Evolutionary conservation across 2,797 vertebrate genomes (phyloP).

Genomic region (Falco cherrug): DNA sequence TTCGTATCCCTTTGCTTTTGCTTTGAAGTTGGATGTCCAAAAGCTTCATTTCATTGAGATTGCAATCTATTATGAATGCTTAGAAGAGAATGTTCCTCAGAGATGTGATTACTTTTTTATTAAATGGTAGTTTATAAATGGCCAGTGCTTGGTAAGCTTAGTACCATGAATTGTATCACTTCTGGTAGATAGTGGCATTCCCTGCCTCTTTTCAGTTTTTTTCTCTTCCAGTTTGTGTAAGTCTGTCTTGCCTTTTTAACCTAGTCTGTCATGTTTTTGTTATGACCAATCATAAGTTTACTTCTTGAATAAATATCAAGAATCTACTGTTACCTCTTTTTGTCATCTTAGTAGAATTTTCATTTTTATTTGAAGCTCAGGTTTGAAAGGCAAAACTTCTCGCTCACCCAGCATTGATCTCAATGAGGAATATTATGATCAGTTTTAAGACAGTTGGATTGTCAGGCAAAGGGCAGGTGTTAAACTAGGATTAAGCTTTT

Average conservation of each 20-base stretch:
- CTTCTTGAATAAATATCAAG: not conserved
- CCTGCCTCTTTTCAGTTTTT: not conserved
- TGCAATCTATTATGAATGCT: not conserved
- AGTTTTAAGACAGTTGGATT: not conserved
- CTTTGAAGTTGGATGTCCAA: slow-evolving; percentile 38
- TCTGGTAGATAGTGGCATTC: not conserved
- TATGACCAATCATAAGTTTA: not conserved
- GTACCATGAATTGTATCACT: not conserved
- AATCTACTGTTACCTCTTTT: not conserved
- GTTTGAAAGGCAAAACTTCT: not conserved
- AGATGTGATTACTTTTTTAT: not conserved
- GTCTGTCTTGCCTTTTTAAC: not conserved
- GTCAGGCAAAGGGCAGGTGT: not conserved
- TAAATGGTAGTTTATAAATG: not conserved
- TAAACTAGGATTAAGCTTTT: not conserved
- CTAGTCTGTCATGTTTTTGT: not conserved
- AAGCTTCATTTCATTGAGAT: slow-evolving; percentile 11
- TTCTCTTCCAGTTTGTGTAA: not conserved
- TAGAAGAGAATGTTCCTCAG: not conserved
- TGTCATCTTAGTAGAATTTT: not conserved
- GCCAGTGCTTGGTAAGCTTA: not conserved
- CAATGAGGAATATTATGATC: not conserved
- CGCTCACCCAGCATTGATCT: not conserved
- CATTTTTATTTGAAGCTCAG: not conserved
- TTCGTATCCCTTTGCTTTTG: not conserved